phyloP scores from a whole-genome alignment of 2,797 vertebrate genomes.

The Enteromius fasciolatus region DNA sequence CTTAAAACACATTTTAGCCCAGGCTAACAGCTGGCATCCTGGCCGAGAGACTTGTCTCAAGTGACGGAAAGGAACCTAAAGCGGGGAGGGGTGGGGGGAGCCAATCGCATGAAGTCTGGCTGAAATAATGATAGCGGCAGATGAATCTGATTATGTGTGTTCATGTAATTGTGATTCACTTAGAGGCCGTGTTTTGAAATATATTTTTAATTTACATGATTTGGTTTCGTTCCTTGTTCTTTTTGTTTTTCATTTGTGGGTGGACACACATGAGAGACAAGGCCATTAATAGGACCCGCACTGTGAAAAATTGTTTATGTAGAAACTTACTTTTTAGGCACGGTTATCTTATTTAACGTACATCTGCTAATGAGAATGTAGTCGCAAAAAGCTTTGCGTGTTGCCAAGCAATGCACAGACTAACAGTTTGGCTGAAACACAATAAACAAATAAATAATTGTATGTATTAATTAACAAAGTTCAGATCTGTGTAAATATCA shows the following conservation, averaged over 20 bases:
- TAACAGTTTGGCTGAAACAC: slow-evolving; percentile 1
- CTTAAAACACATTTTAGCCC: slow-evolving; percentile 81
- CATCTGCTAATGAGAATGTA: neutral
- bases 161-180: slow-evolving; percentile 56
- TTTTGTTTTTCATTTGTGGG: slow-evolving; percentile 46
- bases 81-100: slow-evolving; percentile 51
- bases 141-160: slow-evolving; percentile 55
- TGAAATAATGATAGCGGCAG: slow-evolving; percentile 66
- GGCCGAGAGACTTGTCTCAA: slow-evolving; percentile 67
- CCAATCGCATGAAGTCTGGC: slow-evolving; percentile 69
- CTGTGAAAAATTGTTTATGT: neutral
- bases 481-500: no score
- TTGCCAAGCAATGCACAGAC: neutral
- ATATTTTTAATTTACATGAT: slow-evolving; percentile 59
- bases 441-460: no score
- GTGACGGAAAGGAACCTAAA: slow-evolving; percentile 26
- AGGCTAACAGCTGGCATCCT: slow-evolving; percentile 80
- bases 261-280: slow-evolving; percentile 47
- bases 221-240: slow-evolving; percentile 46
- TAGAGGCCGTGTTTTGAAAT: slow-evolving; percentile 51
- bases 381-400: neutral
- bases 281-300: neutral
- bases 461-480: no score
- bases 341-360: neutral
- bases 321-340: slow-evolving; percentile 1